Base-by-base conservation (phyloP, 30 jellyfish, hydroid and myxozoan genomes). In the Mastigias papua region DNA sequence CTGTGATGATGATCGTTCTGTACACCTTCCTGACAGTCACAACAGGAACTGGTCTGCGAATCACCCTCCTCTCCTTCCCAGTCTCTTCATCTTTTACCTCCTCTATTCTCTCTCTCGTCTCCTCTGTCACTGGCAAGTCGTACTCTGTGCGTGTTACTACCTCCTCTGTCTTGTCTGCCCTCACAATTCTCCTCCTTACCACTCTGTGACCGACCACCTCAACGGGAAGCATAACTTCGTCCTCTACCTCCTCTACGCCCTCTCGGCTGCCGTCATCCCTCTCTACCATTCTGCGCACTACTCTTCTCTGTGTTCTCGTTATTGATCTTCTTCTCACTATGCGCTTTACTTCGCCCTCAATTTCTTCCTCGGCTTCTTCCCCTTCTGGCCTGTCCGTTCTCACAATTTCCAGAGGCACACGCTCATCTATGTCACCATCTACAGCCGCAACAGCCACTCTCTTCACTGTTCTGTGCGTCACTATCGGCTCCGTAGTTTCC, bases 21-120 rank as follows among this genome's bases (percentile, higher is more conserved):
- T 82, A 82, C 67, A 92, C 96, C 62, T 96, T 92, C 27, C 98
- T 76, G 27, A 87, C 90, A 0, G 98, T 92, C 37, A 92, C 91
- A 86, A 92, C 98, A 25, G 94, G 95, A 23, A 92, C 91, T 7
- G 98, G 94, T 29, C 97, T 31, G 35, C 80, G 84, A 50, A 77
- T 72, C 84, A 91, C 87, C 76, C 57, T 91, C 48, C 98, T 90
- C 23, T 73, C 84, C 51, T 57, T 50, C 25, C 81, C 81, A 70
- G 6, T 15, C n/a, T 70, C 81, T 35, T 32, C 81, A 70, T 70
- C 81, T 23, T 33, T 70, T 10, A 70, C 62, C 62, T 70, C 34
- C 81, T 70, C 81, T 6, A 70, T 50, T 62, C 62, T 17, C 34
- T 70, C 81, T 35, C 25, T 32, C 10, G 81, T 50, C 28, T 70